A percentile compares a stretch with the other conserved stretches of the same genome.
Evolutionary conservation across 2,888 invertebrate genomes (phyloP).

Genomic region (Drosophila stalkeri): DNA sequence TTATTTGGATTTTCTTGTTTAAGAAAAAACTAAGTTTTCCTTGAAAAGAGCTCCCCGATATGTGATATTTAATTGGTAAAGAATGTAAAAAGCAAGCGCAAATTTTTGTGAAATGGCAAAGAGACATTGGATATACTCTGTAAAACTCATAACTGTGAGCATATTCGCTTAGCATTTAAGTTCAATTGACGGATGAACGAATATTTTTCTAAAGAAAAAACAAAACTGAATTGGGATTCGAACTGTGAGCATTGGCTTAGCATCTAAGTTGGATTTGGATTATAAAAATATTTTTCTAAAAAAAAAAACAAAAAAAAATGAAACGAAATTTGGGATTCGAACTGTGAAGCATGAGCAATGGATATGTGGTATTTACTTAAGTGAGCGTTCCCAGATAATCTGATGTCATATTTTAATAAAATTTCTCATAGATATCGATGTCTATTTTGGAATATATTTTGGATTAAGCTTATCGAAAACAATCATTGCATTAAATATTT

Average conservation of each 20-base stretch:
- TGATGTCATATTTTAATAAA: constrained; percentile 17
- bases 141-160: constrained; percentile 81
- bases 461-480: constrained; percentile 57
- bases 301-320: not conserved
- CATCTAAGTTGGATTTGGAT: constrained; percentile 62
- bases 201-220: constrained; percentile 55
- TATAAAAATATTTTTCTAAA: constrained; percentile 59
- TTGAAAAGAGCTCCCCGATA: constrained; percentile 83
- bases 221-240: constrained; percentile 43
- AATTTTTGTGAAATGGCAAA: constrained; percentile 44
- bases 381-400: constrained; percentile 20
- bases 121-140: constrained; percentile 36
- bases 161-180: constrained; percentile 75
- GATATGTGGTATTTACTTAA: constrained; percentile 74
- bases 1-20: constrained; percentile 67
- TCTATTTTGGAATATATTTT: constrained; percentile 66
- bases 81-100: constrained; percentile 30
- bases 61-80: constrained; percentile 82
- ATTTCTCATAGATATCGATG: constrained; percentile 47
- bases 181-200: constrained; percentile 45
- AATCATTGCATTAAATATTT: constrained; percentile 55
- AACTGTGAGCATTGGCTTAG: constrained; percentile 77
- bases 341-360: constrained; percentile 70
- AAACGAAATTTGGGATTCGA: constrained; percentile 39
- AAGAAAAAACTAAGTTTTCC: constrained; percentile 55